Base-by-base conservation (phyloP, 2,888 invertebrate species). In the Machimus atricapillus region DNA sequence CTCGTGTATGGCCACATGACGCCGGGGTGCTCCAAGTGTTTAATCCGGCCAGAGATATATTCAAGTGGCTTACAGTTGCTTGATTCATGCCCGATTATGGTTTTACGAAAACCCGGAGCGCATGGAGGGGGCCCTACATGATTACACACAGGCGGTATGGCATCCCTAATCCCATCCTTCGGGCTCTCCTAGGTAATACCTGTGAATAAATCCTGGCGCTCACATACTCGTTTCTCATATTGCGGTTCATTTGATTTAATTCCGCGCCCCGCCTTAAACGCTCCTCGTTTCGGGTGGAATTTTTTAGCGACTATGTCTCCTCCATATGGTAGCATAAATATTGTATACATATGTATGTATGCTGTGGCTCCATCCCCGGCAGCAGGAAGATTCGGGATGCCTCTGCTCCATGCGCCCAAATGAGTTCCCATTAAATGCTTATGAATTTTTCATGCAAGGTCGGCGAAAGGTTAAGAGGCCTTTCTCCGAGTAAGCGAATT, bases 61-160 rank as follows among this genome's bases (percentile, higher is more conserved):
- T 79, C 43, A 79, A 79, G 46, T 46, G 52, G 79, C 43, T 79
- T 79, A 79, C 40, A 40, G 43, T 43, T 27, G 27, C 46, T 79
- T 79, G 79, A 79, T 79, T 46, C 79, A 79, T 79, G 79, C 79
- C 43, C 79, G 37, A 43, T 79, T 79, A 79, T 79, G 79, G 43
- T 40, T 46, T 46, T n/a, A 19, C 46, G 43, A 66, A 66, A 66
- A 66, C 66, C 66, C 23, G 12, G 27, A 66, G 27, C 66, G 12
- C 66, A 23, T 3, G 27, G n/a, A n/a, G 27, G 46, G n/a, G 37
- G 37, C 9, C 34, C 9, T 34, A 16, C 31, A 76, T 31, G 76
- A 76, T 76, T 76, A 76, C 27, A 76, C 31, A 9, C n/a, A 52
- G 7, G 52, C n/a, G 66, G 66, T 19, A 34, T 34, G 9, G 23